A percentile compares a stretch with the other conserved stretches of the same genome.
phyloP scores from a whole-genome alignment of 2,888 invertebrate species.

The Eupithecia insigniata region DNA sequence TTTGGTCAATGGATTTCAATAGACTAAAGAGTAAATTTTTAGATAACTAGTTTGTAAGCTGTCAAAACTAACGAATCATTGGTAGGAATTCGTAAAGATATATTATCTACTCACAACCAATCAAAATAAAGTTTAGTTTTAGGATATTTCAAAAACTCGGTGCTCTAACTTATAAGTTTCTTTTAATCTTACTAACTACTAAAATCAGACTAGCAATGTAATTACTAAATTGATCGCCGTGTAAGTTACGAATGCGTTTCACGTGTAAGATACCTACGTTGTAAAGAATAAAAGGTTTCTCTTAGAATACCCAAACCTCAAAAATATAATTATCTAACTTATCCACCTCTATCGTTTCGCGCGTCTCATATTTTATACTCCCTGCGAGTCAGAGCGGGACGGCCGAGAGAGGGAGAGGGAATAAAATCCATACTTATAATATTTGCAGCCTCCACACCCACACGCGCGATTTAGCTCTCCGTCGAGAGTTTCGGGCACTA shows the following conservation, averaged over 20 bases:
- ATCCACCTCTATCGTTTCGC: conserved; percentile 49
- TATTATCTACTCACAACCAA: not conserved
- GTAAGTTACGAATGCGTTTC: not conserved
- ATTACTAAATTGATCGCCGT: not conserved
- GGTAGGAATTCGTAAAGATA: not conserved
- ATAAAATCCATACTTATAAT: conserved; percentile 85
- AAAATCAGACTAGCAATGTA: not conserved
- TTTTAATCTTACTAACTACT: not conserved
- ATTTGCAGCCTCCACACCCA: conserved; percentile 81
- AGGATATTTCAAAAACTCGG: not conserved
- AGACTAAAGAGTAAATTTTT: not conserved
- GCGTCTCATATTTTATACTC: conserved; percentile 80
- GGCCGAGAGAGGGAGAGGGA: conserved; percentile 64
- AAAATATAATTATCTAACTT: conserved; percentile 12
- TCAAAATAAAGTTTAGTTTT: not conserved
- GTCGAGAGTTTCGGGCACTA: conserved; percentile 73
- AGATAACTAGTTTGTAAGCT: not conserved
- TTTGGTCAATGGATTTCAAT: not conserved
- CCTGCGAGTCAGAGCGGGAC: conserved; percentile 69
- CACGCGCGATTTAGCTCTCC: conserved; percentile 80
- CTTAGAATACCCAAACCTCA: not conserved
- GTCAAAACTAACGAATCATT: not conserved
- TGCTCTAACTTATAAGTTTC: not conserved
- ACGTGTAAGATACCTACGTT: not conserved
- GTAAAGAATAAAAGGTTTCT: not conserved